A percentile compares a stretch with the other conserved stretches of the same genome.
These are phyloP conservation scores for Aphyosemion australe DNA, from an alignment of 2,113 vertebrate genomes.

Conservation along the genomic window DNA sequence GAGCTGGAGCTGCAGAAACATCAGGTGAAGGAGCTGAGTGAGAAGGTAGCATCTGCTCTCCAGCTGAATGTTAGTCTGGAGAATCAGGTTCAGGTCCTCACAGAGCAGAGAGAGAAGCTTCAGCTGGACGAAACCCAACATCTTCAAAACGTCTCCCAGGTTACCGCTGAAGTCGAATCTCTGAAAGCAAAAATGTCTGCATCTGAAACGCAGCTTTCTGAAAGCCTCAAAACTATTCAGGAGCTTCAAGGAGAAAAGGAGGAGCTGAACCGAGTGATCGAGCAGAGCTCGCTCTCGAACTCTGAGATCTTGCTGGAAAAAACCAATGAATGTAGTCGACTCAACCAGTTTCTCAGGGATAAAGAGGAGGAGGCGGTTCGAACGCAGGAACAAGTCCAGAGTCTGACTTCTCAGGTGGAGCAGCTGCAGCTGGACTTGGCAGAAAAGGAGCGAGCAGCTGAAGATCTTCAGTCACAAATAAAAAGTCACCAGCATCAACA, in stretches of 20 bases:
- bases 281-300: constrained; percentile 77
- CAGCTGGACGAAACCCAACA: constrained; percentile 66
- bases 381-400: constrained; percentile 71
- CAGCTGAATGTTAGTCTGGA: constrained; percentile 57
- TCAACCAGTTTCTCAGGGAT: constrained; percentile 72
- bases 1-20: constrained; percentile 71
- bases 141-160: constrained; percentile 53
- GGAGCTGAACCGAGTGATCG: constrained; percentile 60
- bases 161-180: constrained; percentile 62
- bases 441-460: constrained; percentile 67
- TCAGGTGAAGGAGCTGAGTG: constrained; percentile 60
- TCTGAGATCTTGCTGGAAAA: constrained; percentile 78
- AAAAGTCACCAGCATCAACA: constrained; percentile 65
- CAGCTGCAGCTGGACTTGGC: constrained; percentile 49
- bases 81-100: constrained; percentile 68
- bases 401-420: constrained; percentile 68
- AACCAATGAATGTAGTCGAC: constrained; percentile 75
- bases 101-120: constrained; percentile 74
- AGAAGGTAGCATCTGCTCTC: constrained; percentile 35
- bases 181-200: constrained; percentile 67
- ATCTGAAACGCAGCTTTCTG: constrained; percentile 55
- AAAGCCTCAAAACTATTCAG: constrained; percentile 67
- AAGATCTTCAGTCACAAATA: constrained; percentile 57
- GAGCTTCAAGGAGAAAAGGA: constrained; percentile 77
- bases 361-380: constrained; percentile 61